A percentile compares a stretch with the other conserved stretches of the same genome.
These are phyloP conservation scores for Perodicticus potto DNA, from an alignment of 2,797 vertebrate species.

Conservation along the genomic window DNA sequence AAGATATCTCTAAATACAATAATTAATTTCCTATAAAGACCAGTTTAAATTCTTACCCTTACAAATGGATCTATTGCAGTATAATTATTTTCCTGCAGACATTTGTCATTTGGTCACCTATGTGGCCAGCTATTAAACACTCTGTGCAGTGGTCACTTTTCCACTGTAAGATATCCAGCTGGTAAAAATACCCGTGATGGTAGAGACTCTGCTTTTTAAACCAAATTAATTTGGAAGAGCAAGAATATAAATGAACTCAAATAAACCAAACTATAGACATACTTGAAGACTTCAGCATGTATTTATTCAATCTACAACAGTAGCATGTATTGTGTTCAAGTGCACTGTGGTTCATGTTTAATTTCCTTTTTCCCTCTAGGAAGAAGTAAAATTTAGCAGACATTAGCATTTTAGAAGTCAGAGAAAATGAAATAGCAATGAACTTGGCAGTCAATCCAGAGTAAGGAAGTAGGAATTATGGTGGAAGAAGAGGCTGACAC, in stretches of 20 bases:
- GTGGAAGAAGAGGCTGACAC: slow-evolving; percentile 52
- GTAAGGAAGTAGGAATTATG: slow-evolving; percentile 51
- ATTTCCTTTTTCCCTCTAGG: slow-evolving; percentile 77
- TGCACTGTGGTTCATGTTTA: slow-evolving; percentile 70
- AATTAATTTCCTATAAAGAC: background rate
- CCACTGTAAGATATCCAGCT: background rate
- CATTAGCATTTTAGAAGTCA: slow-evolving; percentile 71
- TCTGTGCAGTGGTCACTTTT: background rate
- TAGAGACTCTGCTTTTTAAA: background rate
- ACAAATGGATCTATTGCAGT: background rate
- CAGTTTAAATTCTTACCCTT: background rate
- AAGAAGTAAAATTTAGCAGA: slow-evolving; percentile 77
- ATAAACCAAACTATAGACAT: slow-evolving; percentile 33
- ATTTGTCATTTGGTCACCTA: background rate
- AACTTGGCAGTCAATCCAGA: slow-evolving; percentile 61
- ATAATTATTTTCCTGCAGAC: background rate
- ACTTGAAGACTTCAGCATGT: background rate
- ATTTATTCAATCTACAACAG: slow-evolving; percentile 71
- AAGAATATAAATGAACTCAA: slow-evolving; percentile 14
- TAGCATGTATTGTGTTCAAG: slow-evolving; percentile 61
- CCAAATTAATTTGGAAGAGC: background rate
- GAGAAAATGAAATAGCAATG: slow-evolving; percentile 66
- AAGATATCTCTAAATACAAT: background rate
- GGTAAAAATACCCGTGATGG: background rate
- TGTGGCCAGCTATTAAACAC: background rate